A percentile compares a stretch with the other conserved stretches of the same genome.
These are phyloP conservation scores for Mylabris phalerata DNA, from an alignment of 1,140 invertebrate species.

Conservation along the genomic window DNA sequence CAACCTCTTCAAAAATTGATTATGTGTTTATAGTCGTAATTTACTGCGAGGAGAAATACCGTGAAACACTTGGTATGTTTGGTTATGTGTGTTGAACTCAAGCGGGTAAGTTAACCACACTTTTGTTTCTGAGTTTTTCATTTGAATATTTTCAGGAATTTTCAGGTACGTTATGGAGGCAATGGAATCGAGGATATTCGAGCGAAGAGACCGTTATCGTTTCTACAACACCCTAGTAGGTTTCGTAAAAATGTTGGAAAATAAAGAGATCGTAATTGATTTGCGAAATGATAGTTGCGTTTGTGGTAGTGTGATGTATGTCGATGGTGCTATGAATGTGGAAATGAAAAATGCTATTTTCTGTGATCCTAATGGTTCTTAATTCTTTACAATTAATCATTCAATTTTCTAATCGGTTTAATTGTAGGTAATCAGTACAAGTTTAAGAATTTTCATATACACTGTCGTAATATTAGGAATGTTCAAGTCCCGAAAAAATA, in stretches of 20 bases:
- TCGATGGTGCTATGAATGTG: slow-evolving; percentile 37
- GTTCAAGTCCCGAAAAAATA: slow-evolving; percentile 33
- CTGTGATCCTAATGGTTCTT: slow-evolving; percentile 28
- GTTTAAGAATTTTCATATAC: slow-evolving; percentile 31
- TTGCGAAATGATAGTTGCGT: slow-evolving; percentile 35
- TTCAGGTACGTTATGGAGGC: neutral
- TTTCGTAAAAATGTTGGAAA: slow-evolving; percentile 32
- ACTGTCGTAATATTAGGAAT: slow-evolving; percentile 30
- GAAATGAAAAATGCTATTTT: slow-evolving; percentile 35
- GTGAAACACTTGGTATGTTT: too few species aligned
- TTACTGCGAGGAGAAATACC: too few species aligned
- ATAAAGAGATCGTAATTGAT: slow-evolving; percentile 33
- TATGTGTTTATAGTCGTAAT: too few species aligned
- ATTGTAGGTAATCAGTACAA: slow-evolving; percentile 25
- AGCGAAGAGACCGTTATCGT: slow-evolving; percentile 24
- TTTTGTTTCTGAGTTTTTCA: neutral
- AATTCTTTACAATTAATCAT: neutral
- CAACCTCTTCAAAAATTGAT: too few species aligned
- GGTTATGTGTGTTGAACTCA: too few species aligned
- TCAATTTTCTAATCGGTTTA: neutral
- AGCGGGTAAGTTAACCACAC: too few species aligned
- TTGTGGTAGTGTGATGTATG: slow-evolving; percentile 31
- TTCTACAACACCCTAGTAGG: slow-evolving; percentile 30
- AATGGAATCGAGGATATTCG: neutral
- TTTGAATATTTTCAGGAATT: neutral